Conservation (phyloP, 2,888 invertebrate species). For the Agonopterix heracliana region DNA sequence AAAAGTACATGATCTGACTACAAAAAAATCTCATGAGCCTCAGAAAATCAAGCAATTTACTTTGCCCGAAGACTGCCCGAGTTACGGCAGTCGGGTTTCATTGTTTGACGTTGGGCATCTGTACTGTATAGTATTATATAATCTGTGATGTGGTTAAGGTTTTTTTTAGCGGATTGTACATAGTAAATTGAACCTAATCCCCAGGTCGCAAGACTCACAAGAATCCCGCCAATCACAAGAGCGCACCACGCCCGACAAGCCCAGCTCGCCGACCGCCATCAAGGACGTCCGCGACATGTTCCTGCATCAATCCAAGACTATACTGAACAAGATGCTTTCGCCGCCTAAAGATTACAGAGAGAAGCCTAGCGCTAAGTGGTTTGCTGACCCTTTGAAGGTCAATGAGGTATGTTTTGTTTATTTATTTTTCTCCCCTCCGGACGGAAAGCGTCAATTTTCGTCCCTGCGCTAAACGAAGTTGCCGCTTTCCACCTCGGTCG, state of each 20-base stretch:
- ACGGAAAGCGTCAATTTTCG: no score
- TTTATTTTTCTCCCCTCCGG: neutral
- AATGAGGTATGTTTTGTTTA: constrained; percentile 22
- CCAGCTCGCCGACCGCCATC: constrained; percentile 60
- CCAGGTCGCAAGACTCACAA: constrained; percentile 36
- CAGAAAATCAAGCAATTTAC: no score
- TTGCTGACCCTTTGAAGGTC: constrained; percentile 34
- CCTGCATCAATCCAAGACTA: constrained; percentile 81
- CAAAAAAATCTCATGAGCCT: no score
- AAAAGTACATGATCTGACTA: no score
- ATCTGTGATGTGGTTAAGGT: no score
- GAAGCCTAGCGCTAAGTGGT: constrained; percentile 50
- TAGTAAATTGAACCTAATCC: neutral
- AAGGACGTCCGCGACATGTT: constrained; percentile 82
- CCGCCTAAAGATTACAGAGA: constrained; percentile 78
- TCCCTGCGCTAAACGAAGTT: no score
- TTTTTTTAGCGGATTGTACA: no score
- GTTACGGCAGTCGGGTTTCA: no score
- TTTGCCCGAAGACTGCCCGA: no score
- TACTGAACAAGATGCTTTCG: constrained; percentile 85
- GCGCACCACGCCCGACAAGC: constrained; percentile 32
- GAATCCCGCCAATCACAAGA: constrained; percentile 42
- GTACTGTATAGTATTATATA: no score
- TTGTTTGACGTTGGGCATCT: no score
- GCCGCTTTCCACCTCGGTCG: no score